Percentiles rank a stretch among this genome's conserved stretches.
These are phyloP conservation scores for Frankliniella intonsa DNA, from an alignment of 2,888 invertebrate genomes.

Conservation along the genomic window DNA sequence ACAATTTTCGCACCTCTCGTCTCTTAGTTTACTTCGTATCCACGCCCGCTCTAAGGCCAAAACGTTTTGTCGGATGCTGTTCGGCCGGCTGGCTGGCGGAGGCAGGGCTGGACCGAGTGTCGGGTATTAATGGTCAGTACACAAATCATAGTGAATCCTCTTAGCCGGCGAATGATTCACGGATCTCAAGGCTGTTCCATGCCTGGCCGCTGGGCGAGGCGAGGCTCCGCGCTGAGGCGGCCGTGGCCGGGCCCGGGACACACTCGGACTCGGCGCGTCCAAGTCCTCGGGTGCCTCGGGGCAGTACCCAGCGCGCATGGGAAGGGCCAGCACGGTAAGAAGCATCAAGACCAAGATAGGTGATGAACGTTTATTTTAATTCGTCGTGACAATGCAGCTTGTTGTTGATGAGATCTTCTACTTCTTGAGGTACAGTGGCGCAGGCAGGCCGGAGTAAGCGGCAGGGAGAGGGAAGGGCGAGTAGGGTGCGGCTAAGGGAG, in stretches of 20 bases:
- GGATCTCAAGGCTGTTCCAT: background rate
- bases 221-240: too few relatives aligned
- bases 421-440: background rate
- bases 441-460: conserved; percentile 14
- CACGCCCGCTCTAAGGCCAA: background rate
- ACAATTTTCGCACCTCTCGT: too few relatives aligned
- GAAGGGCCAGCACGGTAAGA: too few relatives aligned
- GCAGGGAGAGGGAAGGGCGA: background rate
- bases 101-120: background rate
- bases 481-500: background rate
- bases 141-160: conserved; percentile 23
- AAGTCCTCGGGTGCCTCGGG: too few relatives aligned
- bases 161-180: background rate
- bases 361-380: background rate
- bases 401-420: background rate
- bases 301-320: too few relatives aligned
- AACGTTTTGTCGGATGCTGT: background rate
- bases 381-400: background rate
- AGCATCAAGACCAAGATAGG: background rate
- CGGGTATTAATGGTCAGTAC: background rate
- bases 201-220: background rate
- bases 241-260: too few relatives aligned
- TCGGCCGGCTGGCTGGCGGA: background rate
- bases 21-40: too few relatives aligned
- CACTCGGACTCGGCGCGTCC: too few relatives aligned